Conservation (phyloP, 2,797 vertebrate genomes). For the Brotula barbata region DNA sequence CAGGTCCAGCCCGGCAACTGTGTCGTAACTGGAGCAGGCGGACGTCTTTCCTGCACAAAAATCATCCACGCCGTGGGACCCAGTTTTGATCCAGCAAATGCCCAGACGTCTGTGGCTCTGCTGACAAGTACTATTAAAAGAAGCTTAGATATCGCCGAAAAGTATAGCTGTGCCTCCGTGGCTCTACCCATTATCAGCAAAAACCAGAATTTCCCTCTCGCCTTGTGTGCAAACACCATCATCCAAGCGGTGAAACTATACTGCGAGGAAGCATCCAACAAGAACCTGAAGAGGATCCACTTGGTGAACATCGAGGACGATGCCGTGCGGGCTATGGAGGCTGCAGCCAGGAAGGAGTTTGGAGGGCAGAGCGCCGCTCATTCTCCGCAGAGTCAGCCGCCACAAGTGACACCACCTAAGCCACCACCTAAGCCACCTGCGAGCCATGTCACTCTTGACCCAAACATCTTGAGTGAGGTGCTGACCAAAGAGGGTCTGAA, state of each 20-base stretch:
- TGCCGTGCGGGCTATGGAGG: conserved; percentile 63
- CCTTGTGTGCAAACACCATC: conserved; percentile 73
- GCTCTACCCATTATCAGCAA: conserved; percentile 86
- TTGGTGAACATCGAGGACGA: conserved; percentile 75
- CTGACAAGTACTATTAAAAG: conserved; percentile 74
- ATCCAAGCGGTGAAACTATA: conserved; percentile 77
- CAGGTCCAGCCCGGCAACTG: conserved; percentile 61
- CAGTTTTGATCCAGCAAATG: conserved; percentile 52
- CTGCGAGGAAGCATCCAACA: conserved; percentile 50
- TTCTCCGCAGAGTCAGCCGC: not conserved
- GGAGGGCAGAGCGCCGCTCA: conserved; percentile 35
- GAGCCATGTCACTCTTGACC: not conserved
- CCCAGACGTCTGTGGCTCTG: not conserved
- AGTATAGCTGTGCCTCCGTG: conserved; percentile 68
- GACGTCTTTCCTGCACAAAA: conserved; percentile 76
- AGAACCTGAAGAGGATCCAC: conserved; percentile 76
- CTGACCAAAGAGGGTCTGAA: conserved; percentile 79
- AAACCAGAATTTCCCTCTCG: conserved; percentile 75
- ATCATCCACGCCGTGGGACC: conserved; percentile 86
- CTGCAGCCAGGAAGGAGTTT: conserved; percentile 66
- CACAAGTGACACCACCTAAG: not conserved
- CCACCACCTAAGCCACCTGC: not conserved
- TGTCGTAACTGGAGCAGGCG: conserved; percentile 73
- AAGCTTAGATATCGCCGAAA: conserved; percentile 77
- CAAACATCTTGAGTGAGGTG: conserved; percentile 28